Percentiles rank a stretch among this genome's conserved stretches.
phyloP scores from a whole-genome alignment of 1,140 invertebrate species.

The Maconellicoccus hirsutus region DNA sequence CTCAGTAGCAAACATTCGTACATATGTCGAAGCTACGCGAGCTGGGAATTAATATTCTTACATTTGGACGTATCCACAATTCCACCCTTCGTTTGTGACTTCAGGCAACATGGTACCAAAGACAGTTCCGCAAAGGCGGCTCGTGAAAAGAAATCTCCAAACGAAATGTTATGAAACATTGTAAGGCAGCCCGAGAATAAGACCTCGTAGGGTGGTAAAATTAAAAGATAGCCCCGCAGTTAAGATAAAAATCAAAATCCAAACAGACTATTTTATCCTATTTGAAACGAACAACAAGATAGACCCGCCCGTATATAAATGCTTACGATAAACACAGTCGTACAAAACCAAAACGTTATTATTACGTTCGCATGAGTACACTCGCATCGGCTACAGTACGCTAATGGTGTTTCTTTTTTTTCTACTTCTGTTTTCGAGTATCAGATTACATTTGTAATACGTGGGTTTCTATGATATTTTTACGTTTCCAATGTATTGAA shows the following conservation, averaged over 20 bases:
- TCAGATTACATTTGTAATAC: constrained; percentile 16
- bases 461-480: background rate
- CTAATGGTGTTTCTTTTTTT: constrained; percentile 12
- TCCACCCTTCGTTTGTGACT: background rate
- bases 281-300: constrained; percentile 12
- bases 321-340: constrained; percentile 7
- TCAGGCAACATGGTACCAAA: background rate
- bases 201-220: constrained; percentile 19
- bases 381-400: background rate
- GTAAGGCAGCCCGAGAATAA: background rate
- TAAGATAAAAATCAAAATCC: constrained; percentile 18
- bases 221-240: constrained; percentile 16
- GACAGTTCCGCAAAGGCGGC: background rate
- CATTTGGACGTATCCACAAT: background rate
- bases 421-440: background rate
- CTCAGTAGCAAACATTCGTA: background rate
- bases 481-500: background rate
- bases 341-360: constrained; percentile 22
- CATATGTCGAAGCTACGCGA: background rate
- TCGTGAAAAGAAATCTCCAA: background rate
- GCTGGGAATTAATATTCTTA: background rate
- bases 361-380: constrained; percentile 20
- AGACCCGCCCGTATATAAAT: constrained; percentile 15
- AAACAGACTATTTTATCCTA: constrained; percentile 18
- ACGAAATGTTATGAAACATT: background rate